Percentiles rank a stretch among this genome's conserved stretches.
Evolutionary conservation across 2,113 vertebrate species (phyloP).

Genomic region (Oreochromis aureus): DNA sequence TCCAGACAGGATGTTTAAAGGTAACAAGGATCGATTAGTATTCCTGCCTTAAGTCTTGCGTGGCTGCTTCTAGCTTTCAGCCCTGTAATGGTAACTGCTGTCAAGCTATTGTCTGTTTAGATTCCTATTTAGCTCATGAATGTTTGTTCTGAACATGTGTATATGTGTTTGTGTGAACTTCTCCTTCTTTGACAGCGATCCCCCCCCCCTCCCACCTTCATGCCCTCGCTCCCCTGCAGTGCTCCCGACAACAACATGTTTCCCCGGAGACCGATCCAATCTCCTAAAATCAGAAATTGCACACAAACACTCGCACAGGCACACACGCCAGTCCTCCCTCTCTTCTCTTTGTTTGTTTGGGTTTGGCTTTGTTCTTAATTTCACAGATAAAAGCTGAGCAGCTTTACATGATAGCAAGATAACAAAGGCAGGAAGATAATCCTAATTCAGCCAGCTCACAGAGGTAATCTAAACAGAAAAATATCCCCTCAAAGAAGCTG

Average conservation of each 20-base stretch:
- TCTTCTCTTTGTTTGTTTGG: constrained; percentile 34
- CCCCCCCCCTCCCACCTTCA: not conserved
- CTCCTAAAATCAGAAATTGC: not conserved
- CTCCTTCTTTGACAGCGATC: constrained; percentile 26
- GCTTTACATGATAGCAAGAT: constrained; percentile 38
- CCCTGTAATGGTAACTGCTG: constrained; percentile 14
- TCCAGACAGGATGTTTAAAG: constrained; percentile 36
- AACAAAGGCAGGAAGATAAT: constrained; percentile 48
- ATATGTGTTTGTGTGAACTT: constrained; percentile 22
- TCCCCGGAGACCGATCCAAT: constrained; percentile 35
- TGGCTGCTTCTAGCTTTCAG: not conserved
- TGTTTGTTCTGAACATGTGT: not conserved
- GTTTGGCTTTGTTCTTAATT: constrained; percentile 41
- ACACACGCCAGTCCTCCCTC: not conserved
- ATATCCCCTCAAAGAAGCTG: constrained; percentile 31
- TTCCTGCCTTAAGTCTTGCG: constrained; percentile 28
- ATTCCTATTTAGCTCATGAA: constrained; percentile 5
- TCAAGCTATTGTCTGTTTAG: constrained; percentile 39
- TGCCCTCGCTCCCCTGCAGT: constrained; percentile 11
- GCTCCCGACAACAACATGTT: constrained; percentile 53
- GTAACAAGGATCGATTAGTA: constrained; percentile 62
- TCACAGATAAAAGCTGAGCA: constrained; percentile 21
- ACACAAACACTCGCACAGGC: not conserved
- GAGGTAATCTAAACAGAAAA: constrained; percentile 35
- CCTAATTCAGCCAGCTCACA: constrained; percentile 34